A percentile compares a stretch with the other conserved stretches of the same genome.
Conservation (phyloP, 2,888 invertebrate species). For the Notodonta dromedarius region DNA sequence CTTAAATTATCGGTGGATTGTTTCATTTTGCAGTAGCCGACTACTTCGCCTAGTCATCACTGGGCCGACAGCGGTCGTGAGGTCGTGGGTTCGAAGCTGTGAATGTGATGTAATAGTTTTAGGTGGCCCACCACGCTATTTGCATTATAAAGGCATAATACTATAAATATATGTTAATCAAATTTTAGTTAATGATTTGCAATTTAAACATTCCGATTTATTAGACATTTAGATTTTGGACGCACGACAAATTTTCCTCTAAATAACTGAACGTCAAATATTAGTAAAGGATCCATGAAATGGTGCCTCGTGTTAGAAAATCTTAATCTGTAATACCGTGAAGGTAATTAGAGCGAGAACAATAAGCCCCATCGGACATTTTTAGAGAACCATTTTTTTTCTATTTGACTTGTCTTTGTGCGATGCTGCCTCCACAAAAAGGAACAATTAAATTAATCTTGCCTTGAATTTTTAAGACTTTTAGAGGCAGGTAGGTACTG, state of each 20-base stretch:
- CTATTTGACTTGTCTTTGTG: background rate
- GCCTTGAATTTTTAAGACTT: background rate
- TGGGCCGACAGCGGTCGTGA: constrained; percentile 4
- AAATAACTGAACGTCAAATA: too few relatives aligned
- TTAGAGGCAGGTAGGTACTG: constrained; percentile 31
- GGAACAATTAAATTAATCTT: constrained; percentile 3
- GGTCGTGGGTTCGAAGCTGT: background rate
- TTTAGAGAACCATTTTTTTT: background rate
- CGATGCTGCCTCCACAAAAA: background rate
- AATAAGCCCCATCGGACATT: background rate
- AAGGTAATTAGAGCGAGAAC: background rate
- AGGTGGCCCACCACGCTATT: background rate
- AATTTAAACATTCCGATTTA: background rate
- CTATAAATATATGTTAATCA: background rate
- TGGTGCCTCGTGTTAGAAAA: background rate
- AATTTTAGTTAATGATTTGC: background rate
- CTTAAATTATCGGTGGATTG: constrained; percentile 60
- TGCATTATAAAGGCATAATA: background rate
- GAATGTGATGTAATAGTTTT: background rate
- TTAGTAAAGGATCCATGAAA: background rate
- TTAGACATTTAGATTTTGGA: too few relatives aligned
- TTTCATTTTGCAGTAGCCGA: constrained; percentile 43
- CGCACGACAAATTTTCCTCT: too few relatives aligned
- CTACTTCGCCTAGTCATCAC: constrained; percentile 23
- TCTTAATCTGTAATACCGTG: background rate